Conservation (phyloP, 2,113 vertebrate genomes). For the Vombatus ursinus region DNA sequence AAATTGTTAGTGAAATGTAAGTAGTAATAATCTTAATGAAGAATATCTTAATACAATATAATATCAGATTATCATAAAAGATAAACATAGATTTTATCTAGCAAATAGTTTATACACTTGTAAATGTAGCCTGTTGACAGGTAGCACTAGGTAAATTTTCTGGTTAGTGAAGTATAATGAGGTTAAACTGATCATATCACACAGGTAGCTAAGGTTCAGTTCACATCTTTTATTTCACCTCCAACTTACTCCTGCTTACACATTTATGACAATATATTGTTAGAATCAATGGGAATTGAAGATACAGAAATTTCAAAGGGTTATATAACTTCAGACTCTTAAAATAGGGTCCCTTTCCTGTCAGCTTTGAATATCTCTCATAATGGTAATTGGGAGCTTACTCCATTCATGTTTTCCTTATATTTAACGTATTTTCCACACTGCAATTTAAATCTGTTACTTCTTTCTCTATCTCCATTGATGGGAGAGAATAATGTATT, state of each 20-base stretch:
- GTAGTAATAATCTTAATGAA: not conserved
- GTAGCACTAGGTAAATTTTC: not conserved
- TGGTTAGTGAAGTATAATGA: conserved; percentile 38
- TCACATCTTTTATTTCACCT: conserved; percentile 52
- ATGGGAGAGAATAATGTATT: conserved; percentile 59
- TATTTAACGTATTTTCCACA: conserved; percentile 61
- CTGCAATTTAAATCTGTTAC: conserved; percentile 42
- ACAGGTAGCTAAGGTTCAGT: conserved; percentile 36
- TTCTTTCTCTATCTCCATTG: conserved; percentile 65
- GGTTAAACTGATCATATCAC: not conserved
- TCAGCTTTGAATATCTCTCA: conserved; percentile 60
- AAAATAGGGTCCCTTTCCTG: conserved; percentile 52
- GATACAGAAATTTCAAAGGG: conserved; percentile 53
- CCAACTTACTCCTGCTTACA: conserved; percentile 8
- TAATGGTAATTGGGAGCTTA: conserved; percentile 69
- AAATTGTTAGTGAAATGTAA: not conserved
- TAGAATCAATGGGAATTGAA: conserved; percentile 66
- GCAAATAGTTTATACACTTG: not conserved
- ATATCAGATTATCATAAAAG: conserved; percentile 2
- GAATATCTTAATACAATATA: conserved; percentile 1
- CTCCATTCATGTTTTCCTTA: conserved; percentile 48
- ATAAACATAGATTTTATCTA: conserved; percentile 10
- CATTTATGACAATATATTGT: conserved; percentile 44
- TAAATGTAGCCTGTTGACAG: not conserved
- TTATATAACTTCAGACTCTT: conserved; percentile 52